phyloP scores from a whole-genome alignment of 1,140 invertebrate species.

The Drosophila quadrilineata region DNA sequence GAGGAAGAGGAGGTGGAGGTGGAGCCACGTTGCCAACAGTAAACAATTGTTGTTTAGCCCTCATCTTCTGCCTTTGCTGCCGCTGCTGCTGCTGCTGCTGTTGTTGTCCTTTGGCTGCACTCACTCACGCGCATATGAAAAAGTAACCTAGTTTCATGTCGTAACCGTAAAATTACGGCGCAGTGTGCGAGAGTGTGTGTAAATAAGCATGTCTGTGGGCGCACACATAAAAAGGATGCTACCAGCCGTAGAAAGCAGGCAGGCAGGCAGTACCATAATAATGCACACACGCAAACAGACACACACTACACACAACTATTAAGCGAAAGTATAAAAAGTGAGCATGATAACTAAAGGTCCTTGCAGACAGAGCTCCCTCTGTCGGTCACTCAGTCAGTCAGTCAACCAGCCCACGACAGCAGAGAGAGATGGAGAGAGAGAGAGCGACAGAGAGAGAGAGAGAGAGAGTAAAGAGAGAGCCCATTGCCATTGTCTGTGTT shows the following conservation, averaged over 20 bases:
- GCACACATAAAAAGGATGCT: conserved; percentile 65
- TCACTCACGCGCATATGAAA: conserved; percentile 63
- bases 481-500: conserved; percentile 67
- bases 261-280: conserved; percentile 47
- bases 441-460: conserved; percentile 22
- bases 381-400: conserved; percentile 27
- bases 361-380: conserved; percentile 47
- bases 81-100: conserved; percentile 1
- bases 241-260: no score
- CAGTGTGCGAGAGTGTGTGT: conserved; percentile 33
- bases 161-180: conserved; percentile 66
- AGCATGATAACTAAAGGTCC: conserved; percentile 70
- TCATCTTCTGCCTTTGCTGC: conserved; percentile 29
- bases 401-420: conserved; percentile 20
- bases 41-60: conserved; percentile 61
- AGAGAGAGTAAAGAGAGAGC: conserved; percentile 25
- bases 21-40: conserved; percentile 50
- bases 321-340: conserved; percentile 75
- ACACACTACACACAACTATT: conserved; percentile 72
- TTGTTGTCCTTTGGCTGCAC: conserved; percentile 37
- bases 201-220: conserved; percentile 56
- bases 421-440: conserved; percentile 17
- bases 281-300: conserved; percentile 47
- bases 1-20: no score
- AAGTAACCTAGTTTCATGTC: conserved; percentile 78